phyloP scores from a whole-genome alignment of 2,113 vertebrate species.

The Rhynchomys soricoides region DNA sequence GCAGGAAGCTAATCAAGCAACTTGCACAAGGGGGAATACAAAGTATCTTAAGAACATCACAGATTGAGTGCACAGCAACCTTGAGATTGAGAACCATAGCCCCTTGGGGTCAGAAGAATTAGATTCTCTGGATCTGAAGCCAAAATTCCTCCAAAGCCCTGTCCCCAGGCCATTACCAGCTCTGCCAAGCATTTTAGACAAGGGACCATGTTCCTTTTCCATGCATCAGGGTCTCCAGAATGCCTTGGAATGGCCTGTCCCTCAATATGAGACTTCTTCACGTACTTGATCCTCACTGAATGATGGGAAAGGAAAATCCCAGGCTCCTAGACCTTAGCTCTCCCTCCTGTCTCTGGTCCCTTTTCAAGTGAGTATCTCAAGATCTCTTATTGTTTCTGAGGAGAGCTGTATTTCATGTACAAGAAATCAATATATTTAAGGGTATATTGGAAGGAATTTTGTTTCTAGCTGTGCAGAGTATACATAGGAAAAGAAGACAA shows the following conservation, averaged over 20 bases:
- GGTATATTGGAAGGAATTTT: background rate
- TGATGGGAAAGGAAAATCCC: background rate
- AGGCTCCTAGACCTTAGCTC: background rate
- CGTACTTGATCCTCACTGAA: background rate
- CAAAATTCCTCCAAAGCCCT: too few species aligned
- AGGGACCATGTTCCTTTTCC: background rate
- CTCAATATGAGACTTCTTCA: background rate
- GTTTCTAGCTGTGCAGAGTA: background rate
- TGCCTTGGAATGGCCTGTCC: background rate
- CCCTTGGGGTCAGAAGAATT: too few species aligned
- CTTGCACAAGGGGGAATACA: background rate
- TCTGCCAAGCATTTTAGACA: background rate
- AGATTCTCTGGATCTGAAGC: too few species aligned
- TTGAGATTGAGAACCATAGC: too few species aligned
- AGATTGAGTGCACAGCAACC: background rate
- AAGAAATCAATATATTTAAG: background rate
- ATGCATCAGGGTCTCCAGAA: background rate
- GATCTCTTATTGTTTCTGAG: background rate
- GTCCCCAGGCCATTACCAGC: background rate
- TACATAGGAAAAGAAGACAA: background rate
- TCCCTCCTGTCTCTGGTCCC: background rate
- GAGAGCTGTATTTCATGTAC: background rate
- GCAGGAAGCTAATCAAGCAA: too few species aligned
- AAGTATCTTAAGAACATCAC: background rate
- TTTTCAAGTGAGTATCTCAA: background rate